Percentiles rank a stretch among this genome's conserved stretches.
These are phyloP conservation scores for Lepidotrigona ventralis DNA, from an alignment of 1,140 invertebrate species.

Conservation along the genomic window DNA sequence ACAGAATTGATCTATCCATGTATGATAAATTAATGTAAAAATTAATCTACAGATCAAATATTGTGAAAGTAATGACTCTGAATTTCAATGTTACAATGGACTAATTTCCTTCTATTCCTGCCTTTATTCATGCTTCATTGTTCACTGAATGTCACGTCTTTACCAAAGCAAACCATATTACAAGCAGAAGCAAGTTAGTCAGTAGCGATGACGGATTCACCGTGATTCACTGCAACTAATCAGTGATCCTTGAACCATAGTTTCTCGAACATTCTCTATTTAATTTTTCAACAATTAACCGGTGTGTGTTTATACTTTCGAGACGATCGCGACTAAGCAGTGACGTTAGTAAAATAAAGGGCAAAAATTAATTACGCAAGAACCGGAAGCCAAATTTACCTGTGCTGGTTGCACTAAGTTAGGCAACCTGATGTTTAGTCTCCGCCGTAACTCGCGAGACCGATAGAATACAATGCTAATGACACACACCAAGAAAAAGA, in stretches of 20 bases:
- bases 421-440: constrained; percentile 31
- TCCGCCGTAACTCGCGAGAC: constrained; percentile 41
- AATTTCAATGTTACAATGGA: background rate
- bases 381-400: constrained; percentile 43
- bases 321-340: background rate
- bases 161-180: background rate
- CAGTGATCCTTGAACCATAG: background rate
- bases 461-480: constrained; percentile 41
- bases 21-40: background rate
- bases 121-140: background rate
- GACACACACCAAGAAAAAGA: constrained; percentile 17
- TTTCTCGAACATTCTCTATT: background rate
- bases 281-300: background rate
- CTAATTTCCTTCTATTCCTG: background rate
- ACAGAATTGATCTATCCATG: background rate
- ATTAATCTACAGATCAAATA: background rate
- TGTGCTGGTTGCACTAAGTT: constrained; percentile 29
- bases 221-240: background rate
- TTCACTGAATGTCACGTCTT: background rate
- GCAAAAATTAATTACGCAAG: constrained; percentile 14
- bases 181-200: background rate
- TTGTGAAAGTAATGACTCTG: background rate
- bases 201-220: background rate
- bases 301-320: background rate
- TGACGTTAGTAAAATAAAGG: background rate